Evolutionary conservation across 1,140 invertebrate genomes (phyloP), one percentile per base, ranked within the genome.

Genomic region (Zaprionus lachaisei): DNA sequence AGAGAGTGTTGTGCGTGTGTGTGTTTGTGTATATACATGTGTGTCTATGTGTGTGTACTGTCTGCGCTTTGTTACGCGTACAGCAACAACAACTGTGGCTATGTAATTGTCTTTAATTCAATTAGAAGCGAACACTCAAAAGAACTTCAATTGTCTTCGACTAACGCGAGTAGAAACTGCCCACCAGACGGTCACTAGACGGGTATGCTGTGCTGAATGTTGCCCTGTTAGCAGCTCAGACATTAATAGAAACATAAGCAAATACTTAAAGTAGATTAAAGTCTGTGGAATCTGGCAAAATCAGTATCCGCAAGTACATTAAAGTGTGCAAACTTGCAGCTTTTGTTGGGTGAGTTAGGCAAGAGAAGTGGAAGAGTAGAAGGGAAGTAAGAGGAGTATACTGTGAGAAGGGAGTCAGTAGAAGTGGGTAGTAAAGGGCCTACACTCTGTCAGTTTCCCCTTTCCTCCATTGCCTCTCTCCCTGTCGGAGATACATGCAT

Each of bases 21-120:
- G 51, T 47, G 51, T 17, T 49, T 61, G 38, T 51, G 17, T 37
- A 17, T 68, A 24, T 24, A 15, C n/a, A 22, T 22, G 47, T 66
- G 17, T 67, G 37, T 47, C 7, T 20, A 22, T 55, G 49, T 54
- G 11, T 63, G 44, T 34, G 31, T 34, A 11, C 54, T 47, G 62
- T 38, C 47, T 56, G 38, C 20, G 37, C 28, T 12, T 47, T 51
- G 57, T 51, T 73, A 41, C 44, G 41, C 15, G 20, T 31, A 15
- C 49, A 62, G 20, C 24, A 37, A 63, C 9, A 57, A 47, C 14
- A 55, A 31, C 34, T 24, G 11, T 14, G 56, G 38, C 74, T 81
- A 54, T 61, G 69, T 68, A 87, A 86, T 86, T 86, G 83, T 77
- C 76, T 86, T 86, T 86, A 86, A 86, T 86, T 86, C 72, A 86